Conservation (phyloP, 2,113 vertebrate genomes). For the Anolis sagrei region DNA sequence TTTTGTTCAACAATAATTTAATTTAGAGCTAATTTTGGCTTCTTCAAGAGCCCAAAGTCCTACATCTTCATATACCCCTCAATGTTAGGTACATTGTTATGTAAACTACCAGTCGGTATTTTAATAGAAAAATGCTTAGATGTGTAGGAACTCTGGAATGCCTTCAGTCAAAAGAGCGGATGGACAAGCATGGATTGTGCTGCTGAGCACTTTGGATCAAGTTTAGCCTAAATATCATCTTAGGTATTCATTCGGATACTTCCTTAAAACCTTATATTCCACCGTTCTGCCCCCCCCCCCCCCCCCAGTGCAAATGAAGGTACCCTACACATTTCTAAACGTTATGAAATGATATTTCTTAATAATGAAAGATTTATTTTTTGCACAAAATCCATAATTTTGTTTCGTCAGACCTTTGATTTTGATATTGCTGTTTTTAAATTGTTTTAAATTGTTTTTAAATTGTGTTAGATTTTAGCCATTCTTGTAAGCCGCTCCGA, state of each 20-base stretch:
- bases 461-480: too few relatives aligned
- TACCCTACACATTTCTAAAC: conserved; percentile 26
- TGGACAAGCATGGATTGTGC: not conserved
- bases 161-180: not conserved
- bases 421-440: too few relatives aligned
- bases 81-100: accelerated
- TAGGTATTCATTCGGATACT: not conserved
- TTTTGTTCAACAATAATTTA: conserved; percentile 3
- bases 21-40: accelerated
- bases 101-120: conserved; percentile 1
- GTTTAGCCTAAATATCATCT: conserved; percentile 8
- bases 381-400: not conserved
- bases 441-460: too few relatives aligned
- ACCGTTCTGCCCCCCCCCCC: not conserved
- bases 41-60: not conserved
- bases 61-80: accelerated
- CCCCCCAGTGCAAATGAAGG: not conserved
- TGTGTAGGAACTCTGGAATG: not conserved
- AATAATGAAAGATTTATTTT: conserved; percentile 2
- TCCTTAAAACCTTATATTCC: not conserved
- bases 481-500: too few relatives aligned
- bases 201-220: not conserved
- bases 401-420: too few relatives aligned
- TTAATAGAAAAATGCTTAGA: not conserved
- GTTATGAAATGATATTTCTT: conserved; percentile 11